Evolutionary conservation across 2,113 vertebrate species (phyloP), one percentile per base, ranked within the genome.

Genomic region (Gila orcuttii): DNA sequence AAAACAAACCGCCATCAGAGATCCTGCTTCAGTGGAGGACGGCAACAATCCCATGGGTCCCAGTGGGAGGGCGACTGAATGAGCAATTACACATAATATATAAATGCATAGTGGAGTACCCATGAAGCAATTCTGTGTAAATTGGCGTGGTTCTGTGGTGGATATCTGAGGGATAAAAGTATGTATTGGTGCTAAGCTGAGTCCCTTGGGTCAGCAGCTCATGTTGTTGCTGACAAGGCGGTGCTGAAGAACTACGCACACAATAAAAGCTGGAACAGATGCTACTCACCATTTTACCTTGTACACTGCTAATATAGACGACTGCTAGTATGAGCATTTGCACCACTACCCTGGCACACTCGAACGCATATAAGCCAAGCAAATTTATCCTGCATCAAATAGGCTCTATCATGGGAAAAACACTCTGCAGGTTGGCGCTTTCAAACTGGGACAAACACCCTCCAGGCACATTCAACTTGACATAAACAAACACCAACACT

Each of bases 401-500:
- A 83, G 50, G 50, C 33, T 59, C 21, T 33, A 83, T 73, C 68
- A 55, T 83, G 82, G 80, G 80, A 85, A 39, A 80, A 57, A 71
- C 47, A 79, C 47, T 71, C 62, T 12, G 75, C 50, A 42, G 75
- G 11, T 45, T 79, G 47, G 62, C 33, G 1, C 64, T 71, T 69
- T 59, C 64, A 85, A 80, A 81, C 85, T 83, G 68, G 68, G 57
- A 86, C 71, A 86, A 73, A 81, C 68, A 74, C 55, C 85, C 57
- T 74, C 78, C 79, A 86, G 85, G 57, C 55, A 50, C 12, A 81
- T 62, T 81, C 66, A 73, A 86, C 47, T 39, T 69, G 75, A 78
- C 66, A 62, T 31, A 59, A 60, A 60, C 36, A 75, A 50, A 75
- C 52, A 71, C 62, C 33, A 78, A 25, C 62, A 80, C 59, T 69